These are phyloP conservation scores for Matsumyia berberina DNA, from an alignment of 2,888 invertebrate species.

Conservation along the genomic window DNA sequence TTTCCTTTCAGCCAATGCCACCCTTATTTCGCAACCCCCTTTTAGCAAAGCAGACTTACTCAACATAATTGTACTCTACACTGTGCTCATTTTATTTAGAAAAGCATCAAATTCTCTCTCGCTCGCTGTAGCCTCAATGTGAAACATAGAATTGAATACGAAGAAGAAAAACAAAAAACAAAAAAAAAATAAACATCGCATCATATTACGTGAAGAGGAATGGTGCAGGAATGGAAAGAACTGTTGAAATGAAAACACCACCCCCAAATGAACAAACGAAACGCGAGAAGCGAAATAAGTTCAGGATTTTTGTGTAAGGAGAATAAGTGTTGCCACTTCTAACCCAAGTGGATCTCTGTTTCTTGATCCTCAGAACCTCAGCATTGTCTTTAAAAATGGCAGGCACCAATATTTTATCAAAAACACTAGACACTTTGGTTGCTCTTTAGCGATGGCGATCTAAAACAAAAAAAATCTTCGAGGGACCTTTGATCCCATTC, in stretches of 20 bases:
- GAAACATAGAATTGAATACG: conserved; percentile 55
- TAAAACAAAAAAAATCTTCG: too few relatives aligned
- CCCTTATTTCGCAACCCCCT: conserved; percentile 59
- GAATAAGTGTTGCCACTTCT: conserved; percentile 61
- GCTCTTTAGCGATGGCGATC: too few relatives aligned
- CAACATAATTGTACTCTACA: conserved; percentile 53
- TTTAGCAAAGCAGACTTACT: conserved; percentile 47
- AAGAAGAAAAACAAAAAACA: conserved; percentile 28
- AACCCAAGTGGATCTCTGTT: conserved; percentile 47
- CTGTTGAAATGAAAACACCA: conserved; percentile 69
- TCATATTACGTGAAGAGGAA: conserved; percentile 36
- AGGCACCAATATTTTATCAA: too few relatives aligned
- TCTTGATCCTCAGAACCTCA: too few relatives aligned
- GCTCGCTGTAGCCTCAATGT: conserved; percentile 34
- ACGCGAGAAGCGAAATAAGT: conserved; percentile 64
- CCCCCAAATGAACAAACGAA: conserved; percentile 63
- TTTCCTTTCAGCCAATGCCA: conserved; percentile 50
- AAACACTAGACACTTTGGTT: too few relatives aligned
- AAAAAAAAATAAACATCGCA: conserved; percentile 64
- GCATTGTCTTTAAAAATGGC: too few relatives aligned
- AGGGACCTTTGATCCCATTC: too few relatives aligned
- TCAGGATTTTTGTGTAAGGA: conserved; percentile 44
- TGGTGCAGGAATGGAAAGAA: conserved; percentile 43
- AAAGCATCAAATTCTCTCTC: conserved; percentile 58
- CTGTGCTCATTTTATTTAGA: conserved; percentile 55